A percentile compares a stretch with the other conserved stretches of the same genome.
phyloP scores from a whole-genome alignment of 2,888 invertebrate genomes.

The Hermodice carunculata region DNA sequence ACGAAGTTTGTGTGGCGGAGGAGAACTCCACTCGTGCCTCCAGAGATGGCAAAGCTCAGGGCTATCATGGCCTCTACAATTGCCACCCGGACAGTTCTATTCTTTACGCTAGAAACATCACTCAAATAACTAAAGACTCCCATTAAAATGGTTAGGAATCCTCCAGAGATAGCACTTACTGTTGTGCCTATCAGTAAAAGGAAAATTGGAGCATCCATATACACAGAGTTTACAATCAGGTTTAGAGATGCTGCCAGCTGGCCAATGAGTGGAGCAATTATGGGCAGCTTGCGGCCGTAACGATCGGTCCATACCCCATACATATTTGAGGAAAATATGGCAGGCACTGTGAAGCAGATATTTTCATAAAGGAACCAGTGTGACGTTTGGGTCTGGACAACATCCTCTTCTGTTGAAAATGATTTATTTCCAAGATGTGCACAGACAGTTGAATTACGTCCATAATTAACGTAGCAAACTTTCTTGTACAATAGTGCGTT shows the following conservation, averaged over 20 bases:
- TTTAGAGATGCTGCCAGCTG: constrained; percentile 58
- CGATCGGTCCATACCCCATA: constrained; percentile 69
- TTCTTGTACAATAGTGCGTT: constrained; percentile 70
- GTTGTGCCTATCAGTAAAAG: constrained; percentile 68
- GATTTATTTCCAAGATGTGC: constrained; percentile 2
- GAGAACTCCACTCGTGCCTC: constrained; percentile 85
- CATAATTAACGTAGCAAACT: constrained; percentile 59
- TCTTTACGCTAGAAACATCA: constrained; percentile 79
- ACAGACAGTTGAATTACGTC: constrained; percentile 40
- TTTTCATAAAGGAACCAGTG: constrained; percentile 64
- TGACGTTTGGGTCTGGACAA: constrained; percentile 64
- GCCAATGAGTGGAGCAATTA: constrained; percentile 69
- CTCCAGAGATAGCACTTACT: constrained; percentile 69
- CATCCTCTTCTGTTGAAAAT: constrained; percentile 43
- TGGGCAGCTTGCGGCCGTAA: constrained; percentile 69
- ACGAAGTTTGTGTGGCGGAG: constrained; percentile 70
- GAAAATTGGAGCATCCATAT: constrained; percentile 49
- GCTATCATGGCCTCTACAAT: constrained; percentile 86
- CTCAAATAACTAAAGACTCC: constrained; percentile 82
- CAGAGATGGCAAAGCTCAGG: constrained; percentile 86
- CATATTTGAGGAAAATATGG: constrained; percentile 61
- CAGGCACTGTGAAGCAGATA: constrained; percentile 61
- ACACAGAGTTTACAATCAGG: constrained; percentile 61
- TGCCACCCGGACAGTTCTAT: constrained; percentile 84
- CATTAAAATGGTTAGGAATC: constrained; percentile 69